phyloP scores from a whole-genome alignment of 2,113 vertebrate species.

The Tachysurus vachellii region DNA sequence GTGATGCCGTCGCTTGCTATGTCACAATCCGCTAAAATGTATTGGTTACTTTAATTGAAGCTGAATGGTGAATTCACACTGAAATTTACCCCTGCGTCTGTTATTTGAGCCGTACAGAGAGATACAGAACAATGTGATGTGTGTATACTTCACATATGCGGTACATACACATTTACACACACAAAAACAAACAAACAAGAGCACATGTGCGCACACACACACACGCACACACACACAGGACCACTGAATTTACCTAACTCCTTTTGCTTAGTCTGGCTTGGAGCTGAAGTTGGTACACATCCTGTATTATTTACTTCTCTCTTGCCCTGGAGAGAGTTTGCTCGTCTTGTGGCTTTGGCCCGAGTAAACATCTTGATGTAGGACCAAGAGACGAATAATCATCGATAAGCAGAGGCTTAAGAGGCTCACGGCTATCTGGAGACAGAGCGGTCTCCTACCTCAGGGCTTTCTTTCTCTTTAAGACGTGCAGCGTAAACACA shows the following conservation, averaged over 20 bases:
- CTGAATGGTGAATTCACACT: background rate
- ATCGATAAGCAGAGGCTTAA: slow-evolving; percentile 45
- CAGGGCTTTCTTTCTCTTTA: background rate
- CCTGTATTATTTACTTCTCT: slow-evolving; percentile 39
- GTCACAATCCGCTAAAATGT: background rate
- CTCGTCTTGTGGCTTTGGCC: slow-evolving; percentile 39
- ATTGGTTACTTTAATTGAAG: background rate
- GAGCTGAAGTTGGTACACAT: slow-evolving; percentile 24
- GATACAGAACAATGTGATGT: background rate
- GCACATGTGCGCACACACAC: slow-evolving; percentile 21
- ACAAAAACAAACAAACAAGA: slow-evolving; percentile 14
- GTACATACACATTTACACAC: slow-evolving; percentile 13
- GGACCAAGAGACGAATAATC: slow-evolving; percentile 43
- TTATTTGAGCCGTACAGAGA: background rate
- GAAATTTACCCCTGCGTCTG: background rate
- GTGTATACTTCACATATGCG: background rate
- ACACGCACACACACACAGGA: background rate
- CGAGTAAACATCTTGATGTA: slow-evolving; percentile 52
- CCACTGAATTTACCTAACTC: slow-evolving; percentile 28
- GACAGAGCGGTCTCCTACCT: slow-evolving; percentile 5
- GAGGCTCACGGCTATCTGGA: slow-evolving; percentile 24
- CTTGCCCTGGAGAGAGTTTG: slow-evolving; percentile 32
- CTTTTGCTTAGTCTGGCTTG: slow-evolving; percentile 36
- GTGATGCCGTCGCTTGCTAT: background rate
- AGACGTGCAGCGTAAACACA: background rate